Evolutionary conservation across 2,797 vertebrate species (phyloP), one percentile per base, ranked within the genome.

Genomic region (Thaleichthys pacificus): DNA sequence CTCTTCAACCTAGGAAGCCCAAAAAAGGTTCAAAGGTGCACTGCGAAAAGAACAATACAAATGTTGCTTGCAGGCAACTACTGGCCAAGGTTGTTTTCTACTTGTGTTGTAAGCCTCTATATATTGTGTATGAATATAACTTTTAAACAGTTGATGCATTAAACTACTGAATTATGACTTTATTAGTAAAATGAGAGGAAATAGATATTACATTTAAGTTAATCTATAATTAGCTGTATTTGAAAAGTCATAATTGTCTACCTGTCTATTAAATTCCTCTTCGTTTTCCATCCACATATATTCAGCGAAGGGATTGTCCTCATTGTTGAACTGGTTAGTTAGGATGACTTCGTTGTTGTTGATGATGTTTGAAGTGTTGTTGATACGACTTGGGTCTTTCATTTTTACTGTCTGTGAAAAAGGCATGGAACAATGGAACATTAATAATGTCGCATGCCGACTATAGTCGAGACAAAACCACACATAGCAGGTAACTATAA

Each of bases 241-340:
- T 65, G n/a, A 3, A 65, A 21, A 22, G 6, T 26, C 49, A 28
- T 17, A 51, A 24, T 19, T 4, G 6, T 28, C 8, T 60, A 94
- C 95, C 93, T 96, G 95, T 78, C 94, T 91, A 91, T 97, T 96
- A 70, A 97, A 97, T 80, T 97, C 96, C 85, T 97, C 96, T 75
- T 97, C 96, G 0, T 97, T 95, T 89, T 97, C 96, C 96, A 97
- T 97, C 96, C 96, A 97, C 95, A 97, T 94, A 84, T 96, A 97
- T 77, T 97, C 96, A 0, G 96, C 96, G 86, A 97, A 97, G 61
- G 96, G 96, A 81, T 97, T 93, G 66, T 96, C 95, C 19, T 96
- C 95, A 71, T 92, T 88, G 28, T 89, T 89, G 77, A 93, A 89
- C 83, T 95, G 94, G 69, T 89, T 92, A 19, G 89, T 95, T 68